Evolutionary conservation across 1,140 invertebrate species (phyloP), one percentile per base, ranked within the genome.

Genomic region (Dolichoris vasculosae): DNA sequence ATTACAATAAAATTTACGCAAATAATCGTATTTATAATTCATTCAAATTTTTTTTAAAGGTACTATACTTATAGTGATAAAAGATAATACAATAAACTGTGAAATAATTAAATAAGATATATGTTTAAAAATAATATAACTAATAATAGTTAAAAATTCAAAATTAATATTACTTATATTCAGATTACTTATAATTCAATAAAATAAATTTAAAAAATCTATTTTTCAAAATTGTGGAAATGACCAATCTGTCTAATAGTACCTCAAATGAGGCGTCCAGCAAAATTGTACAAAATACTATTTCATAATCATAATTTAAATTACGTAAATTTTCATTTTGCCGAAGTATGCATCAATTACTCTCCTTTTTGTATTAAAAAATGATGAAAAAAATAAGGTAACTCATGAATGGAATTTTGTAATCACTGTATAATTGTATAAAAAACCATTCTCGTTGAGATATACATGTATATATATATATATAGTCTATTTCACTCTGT

Each of bases 401-500:
- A 64, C 55, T 4, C n/a, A 35, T 9, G 40, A 83, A 48, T 26
- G 51, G 20, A 40, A 75, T 6, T 11, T 55, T 32, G 32, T 46
- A 55, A n/a, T 30, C 73, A 4, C 46, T 35, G 32, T 76, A 77
- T 26, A 38, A 17, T 26, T 55, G 9, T 71, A 69, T 15, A 82
- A 79, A 64, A 79, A 79, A 64, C 26, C 51, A 30, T 40, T 8
- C 2, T 15, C 20, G 20, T 32, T n/a, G 79, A 71, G 59, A 51
- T 59, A 40, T 11, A 43, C 82, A 51, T 83, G 76, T 76, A 83
- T 83, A 76, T 83, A 83, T 83, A 71, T 38, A 38, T 46, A 26
- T n/a, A 9, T 82, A 75, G 81, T 69, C 69, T 83, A 83, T 83
- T 83, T 83, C 81, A n/a, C n/a, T n/a, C n/a, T n/a, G n/a, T n/a